phyloP scores from a whole-genome alignment of 37 sponge, comb jelly and placozoan genomes.

The Cliona cf. orientalis region DNA sequence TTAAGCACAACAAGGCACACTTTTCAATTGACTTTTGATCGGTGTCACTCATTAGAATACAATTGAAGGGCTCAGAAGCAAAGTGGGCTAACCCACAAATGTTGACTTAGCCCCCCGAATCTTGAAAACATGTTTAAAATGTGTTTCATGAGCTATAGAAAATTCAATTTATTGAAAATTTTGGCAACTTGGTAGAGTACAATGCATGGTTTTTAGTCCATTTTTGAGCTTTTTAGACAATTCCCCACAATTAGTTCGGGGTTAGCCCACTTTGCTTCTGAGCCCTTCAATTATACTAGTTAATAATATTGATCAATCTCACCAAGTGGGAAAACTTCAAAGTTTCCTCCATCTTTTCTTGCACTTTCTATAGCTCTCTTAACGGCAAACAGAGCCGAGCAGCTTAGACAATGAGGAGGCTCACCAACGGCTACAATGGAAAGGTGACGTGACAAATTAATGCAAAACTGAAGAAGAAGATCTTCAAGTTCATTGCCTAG shows the following conservation, averaged over 20 bases:
- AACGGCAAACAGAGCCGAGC: constrained; percentile 67
- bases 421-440: constrained; percentile 77
- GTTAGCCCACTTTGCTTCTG: too few species aligned
- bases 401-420: constrained; percentile 74
- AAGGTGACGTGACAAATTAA: not conserved
- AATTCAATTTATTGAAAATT: too few species aligned
- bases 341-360: constrained; percentile 28
- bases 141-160: too few species aligned
- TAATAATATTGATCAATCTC: not conserved
- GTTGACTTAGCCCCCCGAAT: too few species aligned
- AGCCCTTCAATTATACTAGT: not conserved
- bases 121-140: too few species aligned
- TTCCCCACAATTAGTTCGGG: too few species aligned
- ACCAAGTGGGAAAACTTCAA: not conserved
- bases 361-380: constrained; percentile 68
- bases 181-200: too few species aligned
- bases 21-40: not conserved
- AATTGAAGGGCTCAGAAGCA: too few species aligned
- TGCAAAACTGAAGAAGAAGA: not conserved
- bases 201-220: too few species aligned
- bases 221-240: too few species aligned
- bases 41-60: too few species aligned
- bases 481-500: not conserved
- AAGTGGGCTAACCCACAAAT: too few species aligned
- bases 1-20: not conserved